These are phyloP conservation scores for Colistium nudipinnis DNA, from an alignment of 2,113 vertebrate genomes.

Conservation along the genomic window DNA sequence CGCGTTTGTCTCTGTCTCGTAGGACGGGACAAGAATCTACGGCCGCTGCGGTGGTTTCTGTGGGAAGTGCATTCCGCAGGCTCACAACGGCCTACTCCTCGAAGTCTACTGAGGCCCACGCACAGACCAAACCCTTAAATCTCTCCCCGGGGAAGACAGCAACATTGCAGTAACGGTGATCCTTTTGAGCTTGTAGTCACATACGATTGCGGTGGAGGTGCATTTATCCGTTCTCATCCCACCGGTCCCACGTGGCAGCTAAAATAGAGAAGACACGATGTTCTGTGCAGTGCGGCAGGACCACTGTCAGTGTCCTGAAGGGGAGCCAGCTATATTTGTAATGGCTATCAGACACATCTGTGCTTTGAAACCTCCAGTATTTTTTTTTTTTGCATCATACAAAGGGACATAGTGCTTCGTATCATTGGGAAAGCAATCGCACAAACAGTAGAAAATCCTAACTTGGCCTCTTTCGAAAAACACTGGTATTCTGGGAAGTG, in stretches of 20 bases:
- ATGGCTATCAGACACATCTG: slow-evolving; percentile 37
- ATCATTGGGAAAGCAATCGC: slow-evolving; percentile 23
- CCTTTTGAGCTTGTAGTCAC: slow-evolving; percentile 26
- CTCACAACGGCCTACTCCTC: slow-evolving; percentile 86
- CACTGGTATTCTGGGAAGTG: slow-evolving; percentile 18
- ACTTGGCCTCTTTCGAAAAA: slow-evolving; percentile 1
- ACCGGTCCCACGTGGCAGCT: slow-evolving; percentile 67
- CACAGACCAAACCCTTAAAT: slow-evolving; percentile 52
- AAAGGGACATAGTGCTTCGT: slow-evolving; percentile 45
- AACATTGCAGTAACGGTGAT: too few species aligned
- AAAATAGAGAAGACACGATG: slow-evolving; percentile 25
- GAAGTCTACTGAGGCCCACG: slow-evolving; percentile 81
- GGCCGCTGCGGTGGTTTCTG: slow-evolving; percentile 97
- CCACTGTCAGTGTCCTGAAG: slow-evolving; percentile 35
- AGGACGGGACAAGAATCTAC: slow-evolving; percentile 94
- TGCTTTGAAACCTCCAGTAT: slow-evolving; percentile 29
- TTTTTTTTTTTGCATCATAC: slow-evolving; percentile 8
- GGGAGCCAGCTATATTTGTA: slow-evolving; percentile 24
- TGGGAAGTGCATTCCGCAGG: slow-evolving; percentile 93
- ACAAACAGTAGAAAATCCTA: neutral
- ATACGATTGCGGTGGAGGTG: slow-evolving; percentile 10
- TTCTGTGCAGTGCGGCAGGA: slow-evolving; percentile 15
- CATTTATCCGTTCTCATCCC: slow-evolving; percentile 25
- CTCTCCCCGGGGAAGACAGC: slow-evolving; percentile 12
- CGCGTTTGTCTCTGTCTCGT: slow-evolving; percentile 50